Evolutionary conservation across 2,888 invertebrate species (phyloP).

Genomic region (Synanthedon myopaeformis): DNA sequence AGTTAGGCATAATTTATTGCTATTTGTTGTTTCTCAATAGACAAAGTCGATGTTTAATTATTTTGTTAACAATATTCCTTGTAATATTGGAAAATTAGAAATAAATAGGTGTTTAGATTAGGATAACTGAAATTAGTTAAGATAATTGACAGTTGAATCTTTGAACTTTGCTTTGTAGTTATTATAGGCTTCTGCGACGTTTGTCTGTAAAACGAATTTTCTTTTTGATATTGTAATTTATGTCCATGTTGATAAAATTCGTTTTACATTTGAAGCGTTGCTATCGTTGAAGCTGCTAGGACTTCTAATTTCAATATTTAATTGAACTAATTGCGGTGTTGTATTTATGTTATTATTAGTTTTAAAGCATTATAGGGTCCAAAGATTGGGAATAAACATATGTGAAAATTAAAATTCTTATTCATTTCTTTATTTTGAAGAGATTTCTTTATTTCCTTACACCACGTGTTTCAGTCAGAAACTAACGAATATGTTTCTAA

Average conservation of each 20-base stretch:
- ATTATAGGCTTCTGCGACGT: constrained; percentile 33
- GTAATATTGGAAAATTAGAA: constrained; percentile 30
- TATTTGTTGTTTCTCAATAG: neutral
- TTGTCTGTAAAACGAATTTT: constrained; percentile 37
- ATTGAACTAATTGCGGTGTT: constrained; percentile 58
- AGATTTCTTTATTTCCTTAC: too few relatives aligned
- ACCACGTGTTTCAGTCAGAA: too few relatives aligned
- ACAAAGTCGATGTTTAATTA: neutral
- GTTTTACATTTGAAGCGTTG: constrained; percentile 32
- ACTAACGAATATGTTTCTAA: too few relatives aligned
- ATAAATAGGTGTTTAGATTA: constrained; percentile 47
- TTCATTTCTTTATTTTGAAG: constrained; percentile 26
- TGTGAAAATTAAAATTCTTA: constrained; percentile 65
- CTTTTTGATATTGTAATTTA: constrained; percentile 8
- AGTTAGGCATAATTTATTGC: neutral
- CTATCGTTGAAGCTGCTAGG: constrained; percentile 25
- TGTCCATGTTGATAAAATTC: constrained; percentile 17
- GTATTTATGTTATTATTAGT: constrained; percentile 70
- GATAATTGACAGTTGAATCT: constrained; percentile 48
- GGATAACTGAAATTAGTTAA: constrained; percentile 44
- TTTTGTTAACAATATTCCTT: constrained; percentile 21
- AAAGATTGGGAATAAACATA: constrained; percentile 80
- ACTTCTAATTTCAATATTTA: constrained; percentile 35
- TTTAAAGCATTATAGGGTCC: constrained; percentile 80
- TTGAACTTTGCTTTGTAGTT: constrained; percentile 48